Evolutionary conservation across 2,888 invertebrate genomes (phyloP), one percentile per base, ranked within the genome.

Genomic region (Gibbula magus): DNA sequence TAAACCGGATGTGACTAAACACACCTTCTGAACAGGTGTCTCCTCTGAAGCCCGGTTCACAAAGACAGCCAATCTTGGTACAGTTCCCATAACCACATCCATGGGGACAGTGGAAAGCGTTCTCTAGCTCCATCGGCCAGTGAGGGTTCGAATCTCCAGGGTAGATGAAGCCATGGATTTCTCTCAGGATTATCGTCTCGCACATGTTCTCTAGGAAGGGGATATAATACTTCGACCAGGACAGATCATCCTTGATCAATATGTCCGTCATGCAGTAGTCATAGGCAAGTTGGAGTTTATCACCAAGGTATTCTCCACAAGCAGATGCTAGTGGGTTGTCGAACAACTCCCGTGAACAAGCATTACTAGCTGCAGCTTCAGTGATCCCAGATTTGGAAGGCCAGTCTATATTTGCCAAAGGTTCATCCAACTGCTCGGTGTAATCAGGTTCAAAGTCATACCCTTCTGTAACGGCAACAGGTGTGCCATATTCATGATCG

Each of bases 201-300:
- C 84, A 84, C 39, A 81, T 51, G 20, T 79, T 80, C 66, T 82
- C 81, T 51, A 82, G 67, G 1, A 84, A 35, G 16, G 77, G 73
- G 8, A 81, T 66, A 51, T 66, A 74, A 76, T 77, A 73, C n/a
- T 76, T 29, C 0, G 81, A 80, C 84, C 82, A 79, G 13, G 73
- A 56, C 10, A 70, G 13, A 56, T 84, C 79, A 20, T 81, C 82
- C 73, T 84, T 84, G 10, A 84, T 74, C 81, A 82, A 39, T 25
- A 84, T 81, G 73, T 84, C 84, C n/a, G 81, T 61, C 66, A 82
- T 79, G 74, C 84, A 84, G 20, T 79, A 78, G n/a, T 84, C 84
- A 35, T 82, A 82, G 1, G 81, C 82, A 7, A 78, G 56, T 13
- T 77, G 79, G 2, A 84, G 25, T 2, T 76, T 67, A 18, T 75